These are phyloP conservation scores for Tiliqua scincoides DNA, from an alignment of 2,113 vertebrate genomes.

Conservation along the genomic window DNA sequence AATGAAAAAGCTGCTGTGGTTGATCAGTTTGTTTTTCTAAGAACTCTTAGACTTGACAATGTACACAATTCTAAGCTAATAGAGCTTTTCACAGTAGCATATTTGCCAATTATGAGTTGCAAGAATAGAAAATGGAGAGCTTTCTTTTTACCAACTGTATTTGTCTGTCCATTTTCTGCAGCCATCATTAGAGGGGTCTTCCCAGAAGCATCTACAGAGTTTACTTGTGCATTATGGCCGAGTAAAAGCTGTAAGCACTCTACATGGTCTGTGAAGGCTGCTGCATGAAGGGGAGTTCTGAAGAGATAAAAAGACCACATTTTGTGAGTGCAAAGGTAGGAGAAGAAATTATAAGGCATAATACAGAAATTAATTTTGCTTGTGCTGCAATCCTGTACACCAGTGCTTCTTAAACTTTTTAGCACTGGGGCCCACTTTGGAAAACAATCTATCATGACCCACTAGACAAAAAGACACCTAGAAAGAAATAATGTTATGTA, in stretches of 20 bases:
- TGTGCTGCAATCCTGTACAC: no score
- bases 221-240: constrained; percentile 95
- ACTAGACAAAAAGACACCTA: no score
- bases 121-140: constrained; percentile 30
- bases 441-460: no score
- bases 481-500: no score
- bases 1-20: neutral
- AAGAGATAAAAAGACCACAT: neutral
- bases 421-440: no score
- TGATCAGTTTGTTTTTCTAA: neutral
- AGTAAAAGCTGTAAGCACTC: constrained; percentile 98
- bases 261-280: constrained; percentile 96
- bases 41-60: neutral
- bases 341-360: neutral
- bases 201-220: constrained; percentile 87
- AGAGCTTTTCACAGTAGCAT: neutral
- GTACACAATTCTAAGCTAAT: neutral
- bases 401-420: no score
- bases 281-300: constrained; percentile 96
- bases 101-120: constrained; percentile 21
- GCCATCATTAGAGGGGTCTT: constrained; percentile 99
- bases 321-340: neutral
- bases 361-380: accelerated
- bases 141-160: constrained; percentile 90
- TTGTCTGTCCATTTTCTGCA: constrained; percentile 96